These are phyloP conservation scores for Cynoglossus semilaevis DNA, from an alignment of 2,113 vertebrate species.

Conservation along the genomic window DNA sequence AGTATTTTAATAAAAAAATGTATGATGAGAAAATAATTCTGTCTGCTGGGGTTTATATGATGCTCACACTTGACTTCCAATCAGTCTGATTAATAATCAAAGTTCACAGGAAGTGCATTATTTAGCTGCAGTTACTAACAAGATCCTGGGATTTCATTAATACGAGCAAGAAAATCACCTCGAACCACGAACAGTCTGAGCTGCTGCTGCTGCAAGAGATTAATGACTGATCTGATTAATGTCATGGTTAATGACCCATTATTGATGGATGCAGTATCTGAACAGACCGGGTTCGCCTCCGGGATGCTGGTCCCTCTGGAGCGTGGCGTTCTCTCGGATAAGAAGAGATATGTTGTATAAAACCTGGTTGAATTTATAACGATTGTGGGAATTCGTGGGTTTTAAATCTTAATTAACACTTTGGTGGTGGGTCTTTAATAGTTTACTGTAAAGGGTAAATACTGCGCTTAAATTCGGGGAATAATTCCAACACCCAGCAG, in stretches of 20 bases:
- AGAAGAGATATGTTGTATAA: neutral
- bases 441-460: neutral
- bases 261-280: conserved; percentile 31
- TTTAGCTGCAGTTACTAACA: conserved; percentile 21
- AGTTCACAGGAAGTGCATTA: conserved; percentile 21
- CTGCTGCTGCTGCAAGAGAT: conserved; percentile 14
- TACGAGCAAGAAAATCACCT: conserved; percentile 16
- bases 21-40: too few species aligned
- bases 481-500: too few species aligned
- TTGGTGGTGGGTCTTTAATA: neutral
- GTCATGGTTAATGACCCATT: conserved; percentile 25
- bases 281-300: conserved; percentile 8
- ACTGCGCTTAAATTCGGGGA: neutral
- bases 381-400: neutral
- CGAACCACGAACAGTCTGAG: conserved; percentile 1
- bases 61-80: neutral
- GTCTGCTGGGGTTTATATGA: too few species aligned
- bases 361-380: neutral
- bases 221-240: conserved; percentile 28
- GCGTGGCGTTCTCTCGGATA: neutral
- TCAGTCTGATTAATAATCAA: conserved; percentile 16
- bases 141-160: conserved; percentile 6
- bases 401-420: neutral
- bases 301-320: conserved; percentile 3
- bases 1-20: too few species aligned